These are phyloP conservation scores for Hedya salicella DNA, from an alignment of 2,888 invertebrate species.

Conservation along the genomic window DNA sequence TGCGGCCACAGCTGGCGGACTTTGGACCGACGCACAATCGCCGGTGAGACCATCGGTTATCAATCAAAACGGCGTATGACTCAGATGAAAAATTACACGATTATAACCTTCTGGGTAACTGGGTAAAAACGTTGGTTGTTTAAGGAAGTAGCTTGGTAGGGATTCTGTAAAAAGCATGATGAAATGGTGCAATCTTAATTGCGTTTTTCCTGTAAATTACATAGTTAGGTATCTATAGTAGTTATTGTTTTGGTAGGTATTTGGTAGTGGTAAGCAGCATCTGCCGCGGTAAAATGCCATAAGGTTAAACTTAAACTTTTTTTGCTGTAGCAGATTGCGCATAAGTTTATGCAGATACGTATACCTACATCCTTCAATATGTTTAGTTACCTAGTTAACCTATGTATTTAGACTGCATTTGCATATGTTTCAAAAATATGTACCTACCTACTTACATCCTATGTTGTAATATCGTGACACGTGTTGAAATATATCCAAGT, in stretches of 20 bases:
- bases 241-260: too few relatives aligned
- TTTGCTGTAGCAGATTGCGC: too few relatives aligned
- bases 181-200: neutral
- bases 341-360: too few relatives aligned
- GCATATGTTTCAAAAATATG: neutral
- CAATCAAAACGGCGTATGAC: constrained; percentile 37
- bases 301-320: neutral
- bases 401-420: neutral
- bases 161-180: constrained; percentile 8
- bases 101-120: constrained; percentile 19
- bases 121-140: constrained; percentile 8
- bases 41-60: constrained; percentile 32
- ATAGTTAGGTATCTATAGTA: too few relatives aligned
- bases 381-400: neutral
- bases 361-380: too few relatives aligned
- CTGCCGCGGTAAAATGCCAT: neutral
- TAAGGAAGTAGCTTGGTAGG: constrained; percentile 12
- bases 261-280: too few relatives aligned
- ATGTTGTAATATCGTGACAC: neutral
- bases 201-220: constrained; percentile 10
- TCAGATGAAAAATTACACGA: constrained; percentile 37
- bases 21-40: constrained; percentile 44
- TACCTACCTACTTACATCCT: too few relatives aligned
- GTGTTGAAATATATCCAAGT: neutral
- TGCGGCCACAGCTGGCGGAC: constrained; percentile 45